Evolutionary conservation across 2,113 vertebrate genomes (phyloP).

Genomic region (Coptodon bakossiorum): DNA sequence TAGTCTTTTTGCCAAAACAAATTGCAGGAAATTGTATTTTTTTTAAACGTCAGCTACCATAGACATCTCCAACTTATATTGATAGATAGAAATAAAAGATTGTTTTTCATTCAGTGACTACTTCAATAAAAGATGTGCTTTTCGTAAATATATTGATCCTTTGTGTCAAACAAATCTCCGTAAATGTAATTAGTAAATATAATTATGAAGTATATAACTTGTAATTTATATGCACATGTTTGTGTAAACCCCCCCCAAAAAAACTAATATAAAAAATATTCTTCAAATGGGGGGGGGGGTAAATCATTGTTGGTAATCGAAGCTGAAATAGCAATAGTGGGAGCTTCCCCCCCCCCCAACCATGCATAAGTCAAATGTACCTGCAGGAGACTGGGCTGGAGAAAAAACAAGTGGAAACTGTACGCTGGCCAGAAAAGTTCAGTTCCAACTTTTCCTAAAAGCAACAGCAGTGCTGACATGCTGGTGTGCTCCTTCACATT

Average conservation of each 20-base stretch:
- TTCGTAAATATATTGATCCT: not conserved
- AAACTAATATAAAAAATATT: too few species aligned
- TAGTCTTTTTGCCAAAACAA: not conserved
- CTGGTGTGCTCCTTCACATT: not conserved
- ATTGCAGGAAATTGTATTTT: not conserved
- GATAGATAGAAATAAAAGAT: not conserved
- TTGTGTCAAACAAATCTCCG: not conserved
- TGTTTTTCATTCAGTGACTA: not conserved
- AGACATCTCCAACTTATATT: not conserved
- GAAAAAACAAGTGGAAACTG: not conserved
- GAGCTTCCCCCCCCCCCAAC: not conserved
- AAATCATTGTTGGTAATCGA: too few species aligned
- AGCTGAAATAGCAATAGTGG: too few species aligned
- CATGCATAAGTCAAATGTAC: not conserved
- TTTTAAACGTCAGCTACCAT: not conserved
- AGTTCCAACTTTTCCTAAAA: not conserved
- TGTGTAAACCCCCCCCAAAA: not conserved
- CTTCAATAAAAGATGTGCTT: not conserved
- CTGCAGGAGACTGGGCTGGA: not conserved
- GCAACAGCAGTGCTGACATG: not conserved
- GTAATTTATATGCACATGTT: not conserved
- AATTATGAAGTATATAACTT: not conserved
- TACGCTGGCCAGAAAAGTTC: not conserved
- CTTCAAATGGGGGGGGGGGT: too few species aligned
- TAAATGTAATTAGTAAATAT: not conserved